Conservation (phyloP, 2,113 vertebrate genomes). For the Heloderma charlesbogerti region DNA sequence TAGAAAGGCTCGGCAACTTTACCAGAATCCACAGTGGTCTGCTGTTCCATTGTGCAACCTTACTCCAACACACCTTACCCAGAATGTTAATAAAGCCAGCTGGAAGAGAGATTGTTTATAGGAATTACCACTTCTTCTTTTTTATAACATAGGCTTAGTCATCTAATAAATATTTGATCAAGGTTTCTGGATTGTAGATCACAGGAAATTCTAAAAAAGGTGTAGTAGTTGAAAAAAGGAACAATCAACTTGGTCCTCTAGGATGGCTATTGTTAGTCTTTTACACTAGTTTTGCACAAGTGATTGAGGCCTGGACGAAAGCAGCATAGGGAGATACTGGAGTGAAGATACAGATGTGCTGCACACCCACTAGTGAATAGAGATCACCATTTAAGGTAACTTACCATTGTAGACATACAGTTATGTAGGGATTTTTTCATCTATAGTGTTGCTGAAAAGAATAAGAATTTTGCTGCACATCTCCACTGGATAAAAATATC, state of each 20-base stretch:
- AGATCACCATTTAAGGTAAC: not conserved
- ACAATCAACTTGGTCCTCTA: not conserved
- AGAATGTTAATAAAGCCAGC: not conserved
- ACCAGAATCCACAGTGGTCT: not conserved
- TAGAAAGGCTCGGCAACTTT: not conserved
- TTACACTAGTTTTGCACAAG: not conserved
- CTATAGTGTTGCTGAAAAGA: not conserved
- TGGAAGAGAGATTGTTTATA: not conserved
- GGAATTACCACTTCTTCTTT: not conserved
- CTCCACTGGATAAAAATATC: not conserved
- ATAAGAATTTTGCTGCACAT: not conserved
- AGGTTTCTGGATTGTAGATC: not conserved
- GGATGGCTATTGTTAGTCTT: not conserved
- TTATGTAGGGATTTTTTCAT: not conserved
- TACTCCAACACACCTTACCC: not conserved
- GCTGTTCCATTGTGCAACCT: not conserved
- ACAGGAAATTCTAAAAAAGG: not conserved
- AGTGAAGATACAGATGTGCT: not conserved
- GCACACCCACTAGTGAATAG: not conserved
- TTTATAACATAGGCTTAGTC: not conserved
- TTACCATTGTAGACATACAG: not conserved
- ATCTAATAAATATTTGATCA: not conserved
- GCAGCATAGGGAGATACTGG: not conserved
- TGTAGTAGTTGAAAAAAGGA: not conserved
- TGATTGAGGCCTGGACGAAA: not conserved